phyloP scores from a whole-genome alignment of 2,888 invertebrate species.

The Cheilosia scutellata region DNA sequence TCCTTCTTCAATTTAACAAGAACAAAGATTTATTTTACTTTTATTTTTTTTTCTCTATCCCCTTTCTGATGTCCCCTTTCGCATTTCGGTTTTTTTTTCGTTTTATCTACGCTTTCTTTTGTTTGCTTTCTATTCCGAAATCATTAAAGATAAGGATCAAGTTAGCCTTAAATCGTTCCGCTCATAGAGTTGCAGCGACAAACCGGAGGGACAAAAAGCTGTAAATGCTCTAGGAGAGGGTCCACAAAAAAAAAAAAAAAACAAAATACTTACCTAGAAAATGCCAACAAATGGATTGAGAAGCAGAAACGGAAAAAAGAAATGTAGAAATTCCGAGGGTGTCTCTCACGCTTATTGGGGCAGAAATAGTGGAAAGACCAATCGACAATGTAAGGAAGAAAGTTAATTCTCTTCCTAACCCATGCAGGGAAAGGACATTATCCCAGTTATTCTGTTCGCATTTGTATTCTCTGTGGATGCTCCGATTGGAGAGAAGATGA shows the following conservation, averaged over 20 bases:
- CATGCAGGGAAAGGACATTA: slow-evolving; percentile 38
- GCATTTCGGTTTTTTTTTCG: slow-evolving; percentile 25
- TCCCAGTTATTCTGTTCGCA: slow-evolving; percentile 27
- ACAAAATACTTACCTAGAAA: slow-evolving; percentile 58
- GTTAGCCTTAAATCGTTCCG: slow-evolving; percentile 80
- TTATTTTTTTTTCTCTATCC: slow-evolving; percentile 32
- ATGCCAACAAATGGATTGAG: slow-evolving; percentile 66
- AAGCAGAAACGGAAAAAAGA: slow-evolving; percentile 44
- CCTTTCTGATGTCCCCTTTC: slow-evolving; percentile 16
- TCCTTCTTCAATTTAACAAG: slow-evolving; percentile 75
- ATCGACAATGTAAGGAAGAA: slow-evolving; percentile 36
- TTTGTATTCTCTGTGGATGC: background rate
- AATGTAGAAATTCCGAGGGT: slow-evolving; percentile 45
- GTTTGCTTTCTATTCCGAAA: slow-evolving; percentile 77
- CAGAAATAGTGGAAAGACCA: slow-evolving; percentile 39
- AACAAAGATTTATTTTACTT: slow-evolving; percentile 72
- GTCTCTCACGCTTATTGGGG: slow-evolving; percentile 20
- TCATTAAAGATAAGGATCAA: slow-evolving; percentile 83
- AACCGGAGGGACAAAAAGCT: background rate
- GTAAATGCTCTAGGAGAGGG: slow-evolving; percentile 33
- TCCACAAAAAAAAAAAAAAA: slow-evolving; percentile 47
- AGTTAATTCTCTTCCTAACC: slow-evolving; percentile 30
- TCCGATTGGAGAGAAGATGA: too few species aligned
- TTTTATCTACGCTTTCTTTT: slow-evolving; percentile 59
- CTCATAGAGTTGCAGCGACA: slow-evolving; percentile 36